Percentiles rank a stretch among this genome's conserved stretches.
Evolutionary conservation across 2,888 invertebrate genomes (phyloP).

Genomic region (Oligia latruncula): DNA sequence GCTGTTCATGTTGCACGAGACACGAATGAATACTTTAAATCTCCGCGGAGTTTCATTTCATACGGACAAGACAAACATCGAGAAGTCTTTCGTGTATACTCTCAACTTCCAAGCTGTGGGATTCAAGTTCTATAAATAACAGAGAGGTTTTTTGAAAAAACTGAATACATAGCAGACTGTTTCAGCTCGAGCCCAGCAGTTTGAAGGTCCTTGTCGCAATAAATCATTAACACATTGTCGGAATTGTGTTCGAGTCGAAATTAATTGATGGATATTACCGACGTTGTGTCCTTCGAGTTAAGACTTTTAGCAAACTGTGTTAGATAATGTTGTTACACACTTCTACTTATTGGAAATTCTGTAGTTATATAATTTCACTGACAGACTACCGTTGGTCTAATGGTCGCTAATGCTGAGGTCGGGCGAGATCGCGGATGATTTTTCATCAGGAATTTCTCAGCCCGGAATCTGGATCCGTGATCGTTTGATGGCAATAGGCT

Average conservation of each 20-base stretch:
- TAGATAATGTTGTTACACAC: neutral
- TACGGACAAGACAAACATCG: slow-evolving; percentile 50
- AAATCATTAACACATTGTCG: slow-evolving; percentile 61
- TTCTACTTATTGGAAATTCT: neutral
- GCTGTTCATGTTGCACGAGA: slow-evolving; percentile 56
- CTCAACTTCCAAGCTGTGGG: slow-evolving; percentile 32
- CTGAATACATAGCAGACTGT: slow-evolving; percentile 25
- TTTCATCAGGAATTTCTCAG: neutral
- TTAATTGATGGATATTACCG: slow-evolving; percentile 63
- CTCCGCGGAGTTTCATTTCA: slow-evolving; percentile 49
- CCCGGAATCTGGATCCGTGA: neutral
- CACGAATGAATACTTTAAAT: slow-evolving; percentile 64
- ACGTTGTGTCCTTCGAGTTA: slow-evolving; percentile 40
- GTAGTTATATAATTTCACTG: neutral
- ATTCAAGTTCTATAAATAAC: slow-evolving; percentile 38
- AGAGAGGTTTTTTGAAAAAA: slow-evolving; percentile 21
- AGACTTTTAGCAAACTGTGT: slow-evolving; percentile 30
- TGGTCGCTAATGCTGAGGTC: neutral
- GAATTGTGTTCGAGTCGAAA: slow-evolving; percentile 51
- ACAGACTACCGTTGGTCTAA: neutral
- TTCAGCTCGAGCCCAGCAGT: slow-evolving; percentile 17
- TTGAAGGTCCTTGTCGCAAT: slow-evolving; percentile 46
- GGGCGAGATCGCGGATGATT: no score
- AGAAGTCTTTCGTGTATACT: slow-evolving; percentile 31
- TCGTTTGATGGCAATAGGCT: neutral